Percentiles rank a stretch among this genome's conserved stretches.
These are phyloP conservation scores for Bombyx mori DNA, from an alignment of 1,140 invertebrate species.

Conservation along the genomic window ASM3026992v2 NC_085130.1:19051501-19052000, in stretches of 20 bases:
- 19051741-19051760: constrained; percentile 20
- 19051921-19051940: too few relatives aligned
- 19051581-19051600: constrained; percentile 69
- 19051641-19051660: constrained; percentile 45
- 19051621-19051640: constrained; percentile 22
- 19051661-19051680: constrained; percentile 39
- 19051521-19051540: constrained; percentile 39
- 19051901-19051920: neutral
- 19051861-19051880: neutral
- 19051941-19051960: too few relatives aligned
- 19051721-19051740: constrained; percentile 35
- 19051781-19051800: neutral
- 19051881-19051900: neutral
- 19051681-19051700: constrained; percentile 49
- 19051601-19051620: constrained; percentile 61
- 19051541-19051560: constrained; percentile 69
- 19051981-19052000: too few relatives aligned
- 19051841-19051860: neutral
- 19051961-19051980: too few relatives aligned
- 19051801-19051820: neutral
- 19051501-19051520: constrained; percentile 56
- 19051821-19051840: neutral
- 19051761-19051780: constrained; percentile 27
- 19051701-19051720: constrained; percentile 57
- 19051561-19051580: constrained; percentile 69